Base-by-base conservation (phyloP, 2,113 vertebrate genomes). In the Camelus bactrianus region DNA sequence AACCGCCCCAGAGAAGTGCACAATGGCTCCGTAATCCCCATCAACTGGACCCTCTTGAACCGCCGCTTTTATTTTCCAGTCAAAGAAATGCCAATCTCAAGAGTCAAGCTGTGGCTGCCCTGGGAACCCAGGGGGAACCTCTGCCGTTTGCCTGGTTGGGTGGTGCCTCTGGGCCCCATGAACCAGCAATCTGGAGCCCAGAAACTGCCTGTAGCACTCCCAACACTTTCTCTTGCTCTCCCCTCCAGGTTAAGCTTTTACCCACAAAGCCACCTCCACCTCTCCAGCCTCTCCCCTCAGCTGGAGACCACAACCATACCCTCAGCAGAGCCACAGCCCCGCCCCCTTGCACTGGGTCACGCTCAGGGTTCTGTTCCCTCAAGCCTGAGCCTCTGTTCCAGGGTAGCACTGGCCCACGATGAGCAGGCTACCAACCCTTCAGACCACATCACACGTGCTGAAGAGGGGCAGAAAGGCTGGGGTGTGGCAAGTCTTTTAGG, bases 31-130 rank as follows among this genome's bases (percentile, higher is more conserved):
- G 9, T 95, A 97, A 98, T 97, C 97, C 97, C 87, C 93, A 95
- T 96, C 94, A 38, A 92, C 96, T 56, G 92, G 60, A 91, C 96
- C 96, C 97, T 98, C 98, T 98, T 95, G 93, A 97, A 98, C 94
- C 76, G 60, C 65, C 5, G 93, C 96, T 98, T 96, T 96, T 93
- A 54, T 98, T 92, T 97, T 65, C 89, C 93, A 87, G 92, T 95
- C 94, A 96, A 96, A 97, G 96, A 93, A 83, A 94, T 67, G 89
- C 80, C 97, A 92, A 48, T 94, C 96, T 98, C 93, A 15, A 93
- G 95, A 94, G 79, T 73, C 77, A 89, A 84, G 95, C 97, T 6
- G 82, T 0, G 92, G 85, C 96, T 93, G 92, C 93, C 82, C 96
- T 70, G 58, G 35, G 81, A 84, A 91, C 88, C 84, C 73, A 17